Evolutionary conservation across 2,113 vertebrate species (phyloP), one percentile per base, ranked within the genome.

Genomic region (Carassius auratus): DNA sequence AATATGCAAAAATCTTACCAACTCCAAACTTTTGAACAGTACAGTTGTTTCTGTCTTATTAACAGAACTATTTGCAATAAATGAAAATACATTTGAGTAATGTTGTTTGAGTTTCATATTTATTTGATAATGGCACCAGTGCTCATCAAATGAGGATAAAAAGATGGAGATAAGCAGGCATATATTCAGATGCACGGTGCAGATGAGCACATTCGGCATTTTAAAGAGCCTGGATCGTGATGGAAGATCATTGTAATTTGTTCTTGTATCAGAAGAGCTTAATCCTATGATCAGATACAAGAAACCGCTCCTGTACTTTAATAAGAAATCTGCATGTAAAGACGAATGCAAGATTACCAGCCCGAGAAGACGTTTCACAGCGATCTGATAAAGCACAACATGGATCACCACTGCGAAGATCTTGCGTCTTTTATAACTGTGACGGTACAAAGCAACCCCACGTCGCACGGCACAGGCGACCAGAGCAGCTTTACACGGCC

Each of bases 371-470:
- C 68, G 2, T 12, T 55, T 66, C 19, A 5, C 12, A 45, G 6
- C 21, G 36, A 62, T 61, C 66, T 73, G 45, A 83, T 83, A 57
- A 73, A 73, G 50, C 79, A 81, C 42, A 59, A 33, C 62, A 68
- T 1, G 62, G 64, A 48, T 30, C 61, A 80, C 26, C 77, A 17
- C 38, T 1, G 59, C 2, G 26, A 77, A 26, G 17, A 82, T 82
- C 62, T 80, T 12, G 1, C 1, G 12, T 83, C 66, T 52, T 52
- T 52, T 15, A 52, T 52, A 15, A 52, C 50, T 73, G 81, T 10
- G 66, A 57, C 8, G 17, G 26, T 83, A 73, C 64, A 83, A 83
- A 83, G 81, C 10, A 36, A n/a, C 81, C 30, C 76, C 19, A 21
- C 38, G 7, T 10, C n/a, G 73, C 45, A 2, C n/a, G n/a, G 73